Evolutionary conservation across 2,888 invertebrate species (phyloP).

Genomic region (Rutpela maculata): DNA sequence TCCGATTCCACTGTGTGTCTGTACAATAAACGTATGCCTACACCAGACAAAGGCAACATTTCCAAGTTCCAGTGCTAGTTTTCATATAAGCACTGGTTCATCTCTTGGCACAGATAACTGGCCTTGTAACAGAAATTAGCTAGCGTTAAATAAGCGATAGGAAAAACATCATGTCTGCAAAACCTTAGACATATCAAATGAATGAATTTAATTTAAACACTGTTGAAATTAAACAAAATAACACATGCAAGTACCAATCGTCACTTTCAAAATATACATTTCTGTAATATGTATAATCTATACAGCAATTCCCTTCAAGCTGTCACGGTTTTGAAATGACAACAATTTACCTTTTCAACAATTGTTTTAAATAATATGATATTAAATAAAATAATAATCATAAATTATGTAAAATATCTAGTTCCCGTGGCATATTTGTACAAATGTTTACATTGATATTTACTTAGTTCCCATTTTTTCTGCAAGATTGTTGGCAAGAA

Average conservation of each 20-base stretch:
- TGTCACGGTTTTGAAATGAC: constrained; percentile 7
- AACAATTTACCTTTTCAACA: constrained; percentile 1
- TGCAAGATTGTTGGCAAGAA: background rate
- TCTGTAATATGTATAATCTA: background rate
- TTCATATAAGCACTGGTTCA: too few species aligned
- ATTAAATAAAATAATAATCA: background rate
- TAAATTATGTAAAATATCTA: background rate
- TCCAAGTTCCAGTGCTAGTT: too few species aligned
- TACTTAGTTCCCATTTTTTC: background rate
- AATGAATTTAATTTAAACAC: too few species aligned
- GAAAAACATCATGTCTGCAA: too few species aligned
- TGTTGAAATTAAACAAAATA: background rate
- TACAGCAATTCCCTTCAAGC: background rate
- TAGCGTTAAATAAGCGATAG: too few species aligned
- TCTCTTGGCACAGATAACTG: too few species aligned
- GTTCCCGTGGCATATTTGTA: background rate
- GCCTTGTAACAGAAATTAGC: too few species aligned
- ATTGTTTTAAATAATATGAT: background rate
- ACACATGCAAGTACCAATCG: background rate
- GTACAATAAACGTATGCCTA: too few species aligned
- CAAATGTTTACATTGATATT: background rate
- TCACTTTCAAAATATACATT: background rate
- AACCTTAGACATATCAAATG: too few species aligned
- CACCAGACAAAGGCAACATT: too few species aligned
- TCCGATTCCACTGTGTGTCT: too few species aligned